phyloP scores from a whole-genome alignment of 2,888 invertebrate genomes.

The Ornithoptera priamus region DNA sequence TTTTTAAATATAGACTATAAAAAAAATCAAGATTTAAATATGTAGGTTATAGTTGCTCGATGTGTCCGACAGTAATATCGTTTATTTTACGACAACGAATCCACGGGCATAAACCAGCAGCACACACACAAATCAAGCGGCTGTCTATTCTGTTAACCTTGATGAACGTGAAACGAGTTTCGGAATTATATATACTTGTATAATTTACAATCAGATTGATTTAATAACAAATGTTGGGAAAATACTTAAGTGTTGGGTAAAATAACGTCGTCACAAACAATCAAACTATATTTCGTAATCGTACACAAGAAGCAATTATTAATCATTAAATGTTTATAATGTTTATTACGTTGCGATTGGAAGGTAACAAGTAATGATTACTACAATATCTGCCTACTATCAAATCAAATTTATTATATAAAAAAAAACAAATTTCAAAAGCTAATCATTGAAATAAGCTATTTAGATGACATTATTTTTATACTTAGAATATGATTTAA shows the following conservation, averaged over 20 bases:
- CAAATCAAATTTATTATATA: too few species aligned
- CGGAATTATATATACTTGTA: slow-evolving; percentile 18
- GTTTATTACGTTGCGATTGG: too few species aligned
- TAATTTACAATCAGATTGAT: slow-evolving; percentile 18
- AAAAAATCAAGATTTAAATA: neutral
- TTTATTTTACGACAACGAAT: slow-evolving; percentile 17
- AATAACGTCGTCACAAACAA: neutral
- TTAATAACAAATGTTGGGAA: slow-evolving; percentile 5
- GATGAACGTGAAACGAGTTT: slow-evolving; percentile 28
- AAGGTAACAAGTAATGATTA: too few species aligned
- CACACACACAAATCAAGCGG: slow-evolving; percentile 7
- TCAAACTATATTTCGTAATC: neutral
- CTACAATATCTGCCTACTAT: too few species aligned
- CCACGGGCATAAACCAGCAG: slow-evolving; percentile 24
- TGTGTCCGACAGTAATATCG: slow-evolving; percentile 17
- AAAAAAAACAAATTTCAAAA: too few species aligned
- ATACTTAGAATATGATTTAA: too few species aligned
- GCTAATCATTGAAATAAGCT: too few species aligned
- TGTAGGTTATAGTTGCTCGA: slow-evolving; percentile 16
- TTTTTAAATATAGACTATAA: neutral
- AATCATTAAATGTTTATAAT: neutral
- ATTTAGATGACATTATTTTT: too few species aligned
- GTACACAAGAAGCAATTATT: neutral
- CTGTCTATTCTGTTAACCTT: slow-evolving; percentile 29
- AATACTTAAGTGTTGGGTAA: neutral